Evolutionary conservation across 2,113 vertebrate genomes (phyloP), one percentile per base, ranked within the genome.

Genomic region (Labrus mixtus): DNA sequence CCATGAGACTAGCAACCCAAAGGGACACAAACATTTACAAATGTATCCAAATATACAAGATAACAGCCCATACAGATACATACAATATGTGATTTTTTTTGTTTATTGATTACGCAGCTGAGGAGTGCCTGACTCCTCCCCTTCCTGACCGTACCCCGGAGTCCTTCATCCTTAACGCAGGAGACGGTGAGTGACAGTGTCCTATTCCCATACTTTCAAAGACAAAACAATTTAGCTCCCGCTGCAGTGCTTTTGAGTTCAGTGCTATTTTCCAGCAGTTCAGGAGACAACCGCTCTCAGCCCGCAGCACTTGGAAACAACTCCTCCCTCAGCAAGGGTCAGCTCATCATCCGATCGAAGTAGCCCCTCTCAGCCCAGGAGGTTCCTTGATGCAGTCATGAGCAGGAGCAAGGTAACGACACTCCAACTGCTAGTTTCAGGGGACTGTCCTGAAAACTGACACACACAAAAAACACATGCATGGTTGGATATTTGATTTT

Each of bases 81-180:
- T 50, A 1, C n/a, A 50, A n/a, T n/a, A n/a, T n/a, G n/a, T n/a
- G n/a, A n/a, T n/a, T n/a, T 46, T 19, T 19, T n/a, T 17, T n/a
- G 16, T 19, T 43, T 13, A 77, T 53, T 53, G 20, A 6, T 25
- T 79, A 33, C 76, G 64, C 72, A 87, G 89, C 25, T 12, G 36
- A 57, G 29, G n/a, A 68, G n/a, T 71, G 33, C 37, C 20, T 69
- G 46, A 88, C 54, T 91, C 96, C 0, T 19, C 85, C 88, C 0
- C 81, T 96, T 65, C 95, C 96, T 68, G 93, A 94, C 79, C 94
- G 96, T 92, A 96, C 95, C 8, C 92, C 90, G 0, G 95, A 95
- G 39, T 96, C 96, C 0, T 96, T 95, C 79, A 13, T 96, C 68
- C 63, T 96, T 50, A 87, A 89, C 60, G 90, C 93, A 53, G 91